phyloP scores from a whole-genome alignment of 2,888 invertebrate species.

The Mythimna pallens region DNA sequence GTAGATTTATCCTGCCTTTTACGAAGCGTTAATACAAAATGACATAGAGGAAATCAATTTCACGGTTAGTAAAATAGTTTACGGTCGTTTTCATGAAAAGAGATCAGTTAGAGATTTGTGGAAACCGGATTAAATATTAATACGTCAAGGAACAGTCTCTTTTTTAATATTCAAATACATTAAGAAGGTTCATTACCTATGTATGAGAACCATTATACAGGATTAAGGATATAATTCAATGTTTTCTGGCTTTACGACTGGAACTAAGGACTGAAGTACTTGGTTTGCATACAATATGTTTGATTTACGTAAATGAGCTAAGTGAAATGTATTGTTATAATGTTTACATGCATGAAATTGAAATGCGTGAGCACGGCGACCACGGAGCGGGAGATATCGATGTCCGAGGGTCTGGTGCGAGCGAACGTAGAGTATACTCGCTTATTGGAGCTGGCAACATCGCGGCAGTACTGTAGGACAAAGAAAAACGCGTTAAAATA shows the following conservation, averaged over 20 bases:
- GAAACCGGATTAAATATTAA: background rate
- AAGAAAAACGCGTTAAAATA: conserved; percentile 11
- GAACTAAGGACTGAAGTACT: background rate
- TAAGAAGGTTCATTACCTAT: background rate
- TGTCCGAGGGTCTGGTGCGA: conserved; percentile 97
- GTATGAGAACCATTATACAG: no score
- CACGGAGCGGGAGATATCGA: conserved; percentile 98
- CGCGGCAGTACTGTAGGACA: conserved; percentile 95
- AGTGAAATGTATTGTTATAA: conserved; percentile 60
- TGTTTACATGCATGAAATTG: conserved; percentile 96
- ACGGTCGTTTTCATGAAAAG: conserved; percentile 31
- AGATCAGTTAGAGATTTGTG: conserved; percentile 6
- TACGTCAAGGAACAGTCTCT: background rate
- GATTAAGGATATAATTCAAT: no score
- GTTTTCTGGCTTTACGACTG: background rate
- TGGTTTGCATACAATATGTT: background rate
- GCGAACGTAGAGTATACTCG: conserved; percentile 97
- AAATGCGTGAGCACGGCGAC: conserved; percentile 95
- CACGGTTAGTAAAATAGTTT: conserved; percentile 27
- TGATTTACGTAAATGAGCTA: conserved; percentile 4
- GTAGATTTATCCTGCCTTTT: conserved; percentile 13
- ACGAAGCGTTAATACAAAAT: conserved; percentile 16
- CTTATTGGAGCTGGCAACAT: conserved; percentile 97
- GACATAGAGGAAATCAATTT: conserved; percentile 47
- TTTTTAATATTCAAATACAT: background rate